Evolutionary conservation across 2,797 vertebrate species (phyloP), one percentile per base, ranked within the genome.

Genomic region (Melanotaenia nigrans): DNA sequence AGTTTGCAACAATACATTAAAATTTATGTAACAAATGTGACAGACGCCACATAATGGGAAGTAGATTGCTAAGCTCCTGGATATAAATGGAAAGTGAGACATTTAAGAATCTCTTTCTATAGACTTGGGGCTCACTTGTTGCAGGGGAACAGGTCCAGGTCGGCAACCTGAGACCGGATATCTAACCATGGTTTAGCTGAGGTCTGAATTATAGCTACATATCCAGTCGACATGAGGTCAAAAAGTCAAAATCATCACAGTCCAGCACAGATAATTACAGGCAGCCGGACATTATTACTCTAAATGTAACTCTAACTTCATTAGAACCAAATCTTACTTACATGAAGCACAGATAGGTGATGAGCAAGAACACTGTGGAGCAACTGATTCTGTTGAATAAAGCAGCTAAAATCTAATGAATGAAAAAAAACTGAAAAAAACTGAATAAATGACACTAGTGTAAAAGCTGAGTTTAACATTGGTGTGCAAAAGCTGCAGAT

Each of bases 91-190:
- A 25, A 65, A 72, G 38, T 5, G 28, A 64, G 8, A 36, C 42
- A 54, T 77, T 28, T 16, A 33, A 30, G 32, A 49, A 30, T 33
- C 47, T 58, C 53, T 0, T 3, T 13, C 22, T 51, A 4, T 30
- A 54, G 57, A 61, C 25, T 33, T 5, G 35, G 20, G 32, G 61
- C 56, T 86, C 83, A 89, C 89, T 88, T 91, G 88, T 91, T 89
- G 85, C 79, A 78, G 73, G 32, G 59, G 57, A 49, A 36, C 7
- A 22, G 14, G 33, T 74, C 36, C 38, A 40, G 47, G 30, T 85
- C 76, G 70, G 47, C 13, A 65, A 14, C 45, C 30, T 33, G 20
- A 0, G 4, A 18, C 5, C 38, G 56, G 30, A 55, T 11, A n/a
- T 47, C 45, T 18, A 47, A n/a, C 25, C 10, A 42, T 30, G 13